Conservation (phyloP, 2,888 invertebrate species). For the Drosophila mimica region DNA sequence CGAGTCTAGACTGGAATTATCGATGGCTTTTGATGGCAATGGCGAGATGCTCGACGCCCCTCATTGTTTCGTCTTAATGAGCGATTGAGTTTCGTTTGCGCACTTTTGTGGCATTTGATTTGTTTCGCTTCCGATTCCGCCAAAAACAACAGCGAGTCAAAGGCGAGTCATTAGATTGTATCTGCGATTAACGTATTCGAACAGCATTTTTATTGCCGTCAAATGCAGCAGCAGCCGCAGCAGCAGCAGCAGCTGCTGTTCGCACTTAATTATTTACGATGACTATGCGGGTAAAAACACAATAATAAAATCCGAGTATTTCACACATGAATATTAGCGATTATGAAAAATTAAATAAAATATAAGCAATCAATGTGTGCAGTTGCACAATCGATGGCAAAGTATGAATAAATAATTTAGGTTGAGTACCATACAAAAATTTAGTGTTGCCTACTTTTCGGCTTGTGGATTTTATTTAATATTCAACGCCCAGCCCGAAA, state of each 20-base stretch:
- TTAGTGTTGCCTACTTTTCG: constrained; percentile 43
- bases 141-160: constrained; percentile 37
- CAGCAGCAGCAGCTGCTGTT: constrained; percentile 47
- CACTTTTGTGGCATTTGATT: constrained; percentile 65
- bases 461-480: constrained; percentile 11
- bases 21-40: constrained; percentile 51
- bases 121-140: constrained; percentile 73
- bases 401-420: constrained; percentile 1
- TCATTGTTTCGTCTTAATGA: constrained; percentile 71
- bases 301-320: constrained; percentile 11
- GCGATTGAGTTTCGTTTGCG: constrained; percentile 63
- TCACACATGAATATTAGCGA: constrained; percentile 44
- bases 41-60: constrained; percentile 49
- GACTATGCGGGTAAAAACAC: constrained; percentile 33
- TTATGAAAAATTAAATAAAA: not conserved
- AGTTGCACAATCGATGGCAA: not conserved
- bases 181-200: constrained; percentile 40
- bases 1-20: constrained; percentile 33
- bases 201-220: constrained; percentile 29
- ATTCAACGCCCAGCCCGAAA: constrained; percentile 35
- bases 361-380: not conserved
- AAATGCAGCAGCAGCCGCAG: constrained; percentile 17
- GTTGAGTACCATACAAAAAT: not conserved
- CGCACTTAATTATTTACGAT: constrained; percentile 56
- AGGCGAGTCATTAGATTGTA: constrained; percentile 68